Conservation (phyloP, 2,888 invertebrate species). For the Eupithecia inturbata region DNA sequence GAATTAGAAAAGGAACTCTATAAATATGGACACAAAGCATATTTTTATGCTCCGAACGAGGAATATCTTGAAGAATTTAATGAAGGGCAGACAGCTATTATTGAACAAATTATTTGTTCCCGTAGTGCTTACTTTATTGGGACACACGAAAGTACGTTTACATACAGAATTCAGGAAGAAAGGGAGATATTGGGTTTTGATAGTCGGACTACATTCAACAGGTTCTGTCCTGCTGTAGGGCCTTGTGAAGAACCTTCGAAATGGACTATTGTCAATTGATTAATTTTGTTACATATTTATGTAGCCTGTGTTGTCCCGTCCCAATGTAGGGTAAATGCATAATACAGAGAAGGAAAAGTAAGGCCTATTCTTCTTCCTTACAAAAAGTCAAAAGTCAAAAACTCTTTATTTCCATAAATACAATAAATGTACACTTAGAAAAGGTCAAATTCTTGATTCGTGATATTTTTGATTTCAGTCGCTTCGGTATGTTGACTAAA, state of each 20-base stretch:
- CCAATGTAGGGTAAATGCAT: neutral
- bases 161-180: constrained; percentile 98
- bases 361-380: neutral
- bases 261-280: constrained; percentile 88
- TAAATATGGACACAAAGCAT: constrained; percentile 59
- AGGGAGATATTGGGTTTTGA: constrained; percentile 96
- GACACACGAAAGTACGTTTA: constrained; percentile 97
- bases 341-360: neutral
- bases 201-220: constrained; percentile 92
- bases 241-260: constrained; percentile 89
- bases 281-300: neutral
- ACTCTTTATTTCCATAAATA: too few relatives aligned
- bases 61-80: constrained; percentile 81
- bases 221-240: constrained; percentile 87
- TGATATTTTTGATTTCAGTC: too few relatives aligned
- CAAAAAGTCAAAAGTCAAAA: too few relatives aligned
- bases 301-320: neutral
- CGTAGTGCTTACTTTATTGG: constrained; percentile 95
- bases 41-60: constrained; percentile 70
- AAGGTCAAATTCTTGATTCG: too few relatives aligned
- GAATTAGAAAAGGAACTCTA: constrained; percentile 75
- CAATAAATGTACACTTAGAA: too few relatives aligned
- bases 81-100: constrained; percentile 95
- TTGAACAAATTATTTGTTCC: constrained; percentile 98
- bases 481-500: too few relatives aligned